phyloP scores from a whole-genome alignment of 2,888 invertebrate species.

The Anarsia innoxiella region DNA sequence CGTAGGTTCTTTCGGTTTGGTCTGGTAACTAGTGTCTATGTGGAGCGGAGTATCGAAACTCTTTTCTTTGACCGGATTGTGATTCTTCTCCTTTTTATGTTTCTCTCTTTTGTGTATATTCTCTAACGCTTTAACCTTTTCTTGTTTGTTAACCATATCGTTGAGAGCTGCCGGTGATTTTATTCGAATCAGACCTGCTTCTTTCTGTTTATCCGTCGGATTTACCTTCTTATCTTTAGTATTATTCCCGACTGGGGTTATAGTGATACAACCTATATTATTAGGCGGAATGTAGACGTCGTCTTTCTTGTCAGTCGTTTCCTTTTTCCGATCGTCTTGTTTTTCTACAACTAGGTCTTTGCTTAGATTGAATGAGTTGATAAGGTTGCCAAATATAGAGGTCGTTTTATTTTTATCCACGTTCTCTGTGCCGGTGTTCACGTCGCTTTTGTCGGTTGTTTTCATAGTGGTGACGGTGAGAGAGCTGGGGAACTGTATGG shows the following conservation, averaged over 20 bases:
- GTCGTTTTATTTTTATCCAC: conserved; percentile 31
- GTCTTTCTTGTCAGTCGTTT: conserved; percentile 35
- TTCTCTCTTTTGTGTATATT: conserved; percentile 29
- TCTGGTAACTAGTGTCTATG: conserved; percentile 47
- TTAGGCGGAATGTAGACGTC: conserved; percentile 56
- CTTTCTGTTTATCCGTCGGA: conserved; percentile 28
- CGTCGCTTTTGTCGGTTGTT: conserved; percentile 29
- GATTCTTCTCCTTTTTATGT: conserved; percentile 31
- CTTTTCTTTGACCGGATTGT: conserved; percentile 32
- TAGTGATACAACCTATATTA: conserved; percentile 64
- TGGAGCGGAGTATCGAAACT: conserved; percentile 42
- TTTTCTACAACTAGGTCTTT: conserved; percentile 52
- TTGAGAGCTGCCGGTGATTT: conserved; percentile 64
- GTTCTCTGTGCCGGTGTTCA: conserved; percentile 22
- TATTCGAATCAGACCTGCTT: conserved; percentile 48
- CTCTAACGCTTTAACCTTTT: conserved; percentile 29
- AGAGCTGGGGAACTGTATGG: conserved; percentile 60
- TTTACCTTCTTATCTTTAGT: conserved; percentile 32
- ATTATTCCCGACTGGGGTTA: conserved; percentile 50
- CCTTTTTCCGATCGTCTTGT: conserved; percentile 37
- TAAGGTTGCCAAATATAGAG: conserved; percentile 33
- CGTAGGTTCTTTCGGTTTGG: conserved; percentile 37
- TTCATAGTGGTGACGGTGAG: conserved; percentile 59
- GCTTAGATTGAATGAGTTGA: conserved; percentile 38
- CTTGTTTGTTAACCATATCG: conserved; percentile 48